These are phyloP conservation scores for Lepidurus couesii DNA, from an alignment of 1,140 invertebrate genomes.

Conservation along the genomic window DNA sequence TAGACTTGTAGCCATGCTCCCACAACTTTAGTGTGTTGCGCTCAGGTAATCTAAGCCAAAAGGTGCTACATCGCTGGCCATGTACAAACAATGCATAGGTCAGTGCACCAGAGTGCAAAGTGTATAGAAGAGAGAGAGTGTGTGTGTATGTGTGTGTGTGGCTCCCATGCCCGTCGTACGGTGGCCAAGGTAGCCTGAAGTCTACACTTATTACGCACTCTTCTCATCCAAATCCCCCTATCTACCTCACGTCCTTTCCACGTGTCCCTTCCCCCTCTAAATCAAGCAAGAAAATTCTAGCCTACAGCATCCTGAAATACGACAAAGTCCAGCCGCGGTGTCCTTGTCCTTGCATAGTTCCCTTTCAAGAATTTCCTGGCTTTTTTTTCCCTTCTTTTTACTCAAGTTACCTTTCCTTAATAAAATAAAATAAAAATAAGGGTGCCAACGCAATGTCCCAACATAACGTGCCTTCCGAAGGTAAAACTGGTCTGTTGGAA, in stretches of 20 bases:
- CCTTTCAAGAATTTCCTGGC: background rate
- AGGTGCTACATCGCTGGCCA: background rate
- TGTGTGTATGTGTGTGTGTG: background rate
- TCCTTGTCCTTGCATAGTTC: constrained; percentile 10
- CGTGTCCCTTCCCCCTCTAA: background rate
- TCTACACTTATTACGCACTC: background rate
- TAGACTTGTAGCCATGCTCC: background rate
- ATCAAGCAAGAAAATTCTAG: background rate
- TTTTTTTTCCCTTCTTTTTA: background rate
- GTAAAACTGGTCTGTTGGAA: background rate
- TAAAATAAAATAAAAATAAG: background rate
- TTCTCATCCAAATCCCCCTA: background rate
- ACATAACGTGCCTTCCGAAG: background rate
- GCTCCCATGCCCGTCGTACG: background rate
- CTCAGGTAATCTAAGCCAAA: background rate
- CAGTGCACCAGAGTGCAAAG: background rate
- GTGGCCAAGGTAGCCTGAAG: background rate
- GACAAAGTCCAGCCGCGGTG: constrained; percentile 1
- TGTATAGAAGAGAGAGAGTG: background rate
- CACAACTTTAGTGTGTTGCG: background rate
- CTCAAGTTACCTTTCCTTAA: background rate
- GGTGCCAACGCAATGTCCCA: background rate
- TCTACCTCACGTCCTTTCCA: background rate
- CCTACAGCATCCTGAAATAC: background rate
- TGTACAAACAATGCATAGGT: constrained; percentile 15